phyloP scores from a whole-genome alignment of 1,140 invertebrate species.

The Lepidotrigona ventralis region DNA sequence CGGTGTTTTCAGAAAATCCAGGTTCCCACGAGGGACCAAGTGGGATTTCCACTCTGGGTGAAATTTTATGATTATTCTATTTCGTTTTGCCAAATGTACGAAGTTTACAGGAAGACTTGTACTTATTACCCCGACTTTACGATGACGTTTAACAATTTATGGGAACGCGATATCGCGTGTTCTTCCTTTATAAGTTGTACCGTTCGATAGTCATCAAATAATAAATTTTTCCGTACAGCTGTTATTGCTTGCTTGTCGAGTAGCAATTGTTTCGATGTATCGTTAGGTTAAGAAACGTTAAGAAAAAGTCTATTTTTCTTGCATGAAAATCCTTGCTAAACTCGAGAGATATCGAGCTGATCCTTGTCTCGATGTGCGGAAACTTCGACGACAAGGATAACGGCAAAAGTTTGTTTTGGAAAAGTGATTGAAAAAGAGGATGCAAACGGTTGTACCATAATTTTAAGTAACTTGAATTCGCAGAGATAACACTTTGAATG shows the following conservation, averaged over 20 bases:
- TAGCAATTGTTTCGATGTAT: background rate
- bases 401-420: background rate
- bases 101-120: background rate
- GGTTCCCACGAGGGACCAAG: background rate
- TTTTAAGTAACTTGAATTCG: no score
- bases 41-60: background rate
- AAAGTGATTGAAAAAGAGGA: background rate
- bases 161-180: background rate
- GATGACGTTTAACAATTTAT: background rate
- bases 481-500: background rate
- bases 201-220: background rate
- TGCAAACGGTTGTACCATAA: background rate
- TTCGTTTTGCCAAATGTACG: background rate
- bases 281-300: no score
- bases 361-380: background rate
- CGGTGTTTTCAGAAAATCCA: background rate
- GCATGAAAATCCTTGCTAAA: slow-evolving; percentile 33
- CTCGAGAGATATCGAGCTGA: slow-evolving; percentile 36
- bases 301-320: no score
- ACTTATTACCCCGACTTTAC: background rate
- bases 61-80: slow-evolving; percentile 11
- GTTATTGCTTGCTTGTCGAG: background rate
- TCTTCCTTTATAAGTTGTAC: background rate
- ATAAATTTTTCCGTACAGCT: background rate
- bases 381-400: background rate